Evolutionary conservation across 1,140 invertebrate genomes (phyloP).

Genomic region (Bombus huntii): DNA sequence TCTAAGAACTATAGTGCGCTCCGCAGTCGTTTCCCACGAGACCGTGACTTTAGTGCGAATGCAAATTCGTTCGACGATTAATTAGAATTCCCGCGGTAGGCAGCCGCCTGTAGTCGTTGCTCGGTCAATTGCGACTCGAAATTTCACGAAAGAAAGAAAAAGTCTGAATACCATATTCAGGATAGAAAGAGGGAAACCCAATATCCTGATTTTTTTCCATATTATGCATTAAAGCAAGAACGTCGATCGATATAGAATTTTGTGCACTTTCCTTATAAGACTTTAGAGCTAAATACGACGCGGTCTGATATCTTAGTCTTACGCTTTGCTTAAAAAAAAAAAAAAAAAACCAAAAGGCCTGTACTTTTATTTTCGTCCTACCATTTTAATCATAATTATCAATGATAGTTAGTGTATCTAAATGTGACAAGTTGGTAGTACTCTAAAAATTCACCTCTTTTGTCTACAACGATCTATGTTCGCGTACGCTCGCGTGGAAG

Average conservation of each 20-base stretch:
- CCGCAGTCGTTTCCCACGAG: slow-evolving; percentile 25
- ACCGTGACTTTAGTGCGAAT: slow-evolving; percentile 52
- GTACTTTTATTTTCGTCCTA: no score
- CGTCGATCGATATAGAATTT: background rate
- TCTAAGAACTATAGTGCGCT: slow-evolving; percentile 21
- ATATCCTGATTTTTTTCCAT: background rate
- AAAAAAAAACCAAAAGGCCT: no score
- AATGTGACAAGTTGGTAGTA: background rate
- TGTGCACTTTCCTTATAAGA: background rate
- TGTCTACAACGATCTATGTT: background rate
- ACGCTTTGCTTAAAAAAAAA: no score
- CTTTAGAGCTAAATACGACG: background rate
- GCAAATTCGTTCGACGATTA: slow-evolving; percentile 53
- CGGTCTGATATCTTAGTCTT: no score
- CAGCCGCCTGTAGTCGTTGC: slow-evolving; percentile 12
- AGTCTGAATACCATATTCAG: background rate
- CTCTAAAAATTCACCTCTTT: background rate
- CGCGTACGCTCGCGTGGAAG: background rate
- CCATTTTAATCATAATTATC: no score
- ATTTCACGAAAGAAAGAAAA: background rate
- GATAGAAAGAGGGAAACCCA: background rate
- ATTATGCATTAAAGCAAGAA: background rate
- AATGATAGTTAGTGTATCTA: no score
- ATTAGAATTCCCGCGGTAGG: slow-evolving; percentile 49
- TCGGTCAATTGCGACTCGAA: background rate